Evolutionary conservation across 2,797 vertebrate genomes (phyloP).

Genomic region (Acanthurus leucopareius): DNA sequence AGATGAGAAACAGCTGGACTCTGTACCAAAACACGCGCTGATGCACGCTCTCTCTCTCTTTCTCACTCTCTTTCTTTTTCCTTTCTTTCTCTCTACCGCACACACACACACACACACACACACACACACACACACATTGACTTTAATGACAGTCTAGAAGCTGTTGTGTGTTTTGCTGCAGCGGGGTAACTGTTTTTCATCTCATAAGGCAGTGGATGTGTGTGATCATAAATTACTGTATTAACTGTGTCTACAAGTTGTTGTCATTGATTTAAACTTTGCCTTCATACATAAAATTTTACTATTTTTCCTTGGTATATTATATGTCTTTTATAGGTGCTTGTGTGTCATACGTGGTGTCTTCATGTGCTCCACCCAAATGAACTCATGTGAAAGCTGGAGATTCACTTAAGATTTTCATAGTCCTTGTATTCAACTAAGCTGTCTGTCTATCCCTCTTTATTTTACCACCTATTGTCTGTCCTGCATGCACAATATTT

Average conservation of each 20-base stretch:
- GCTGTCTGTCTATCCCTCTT: not conserved
- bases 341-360: constrained; percentile 21
- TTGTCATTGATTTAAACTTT: not conserved
- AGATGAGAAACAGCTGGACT: constrained; percentile 71
- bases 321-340: constrained; percentile 10
- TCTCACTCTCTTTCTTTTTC: not conserved
- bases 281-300: not conserved
- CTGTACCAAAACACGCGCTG: constrained; percentile 15
- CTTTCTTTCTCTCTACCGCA: not conserved
- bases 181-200: constrained; percentile 33
- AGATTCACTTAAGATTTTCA: constrained; percentile 37
- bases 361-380: constrained; percentile 50
- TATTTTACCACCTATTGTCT: not conserved
- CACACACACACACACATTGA: not conserved
- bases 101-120: not conserved
- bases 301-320: not conserved
- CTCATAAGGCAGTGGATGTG: constrained; percentile 7
- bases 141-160: constrained; percentile 45
- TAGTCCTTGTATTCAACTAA: not conserved
- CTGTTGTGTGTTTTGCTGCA: constrained; percentile 23
- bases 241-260: not conserved
- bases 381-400: constrained; percentile 53
- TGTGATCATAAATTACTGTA: not conserved
- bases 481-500: not conserved
- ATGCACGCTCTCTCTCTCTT: constrained; percentile 11